phyloP scores from a whole-genome alignment of 2,113 vertebrate species.

The Chaetops frenatus region DNA sequence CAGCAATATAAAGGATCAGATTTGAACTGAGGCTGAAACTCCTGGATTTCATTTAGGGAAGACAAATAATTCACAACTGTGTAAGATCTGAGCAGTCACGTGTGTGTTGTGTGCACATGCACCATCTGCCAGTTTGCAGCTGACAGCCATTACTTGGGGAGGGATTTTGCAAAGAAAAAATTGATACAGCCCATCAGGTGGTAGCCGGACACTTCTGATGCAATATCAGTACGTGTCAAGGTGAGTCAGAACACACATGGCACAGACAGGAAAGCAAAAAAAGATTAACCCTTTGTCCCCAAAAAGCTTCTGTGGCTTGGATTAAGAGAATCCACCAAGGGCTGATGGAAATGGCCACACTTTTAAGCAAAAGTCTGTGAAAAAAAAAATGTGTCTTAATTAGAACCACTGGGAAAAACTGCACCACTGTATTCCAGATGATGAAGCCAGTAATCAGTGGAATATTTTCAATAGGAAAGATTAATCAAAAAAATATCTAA shows the following conservation, averaged over 20 bases:
- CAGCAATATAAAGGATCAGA: neutral
- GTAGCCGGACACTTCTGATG: neutral
- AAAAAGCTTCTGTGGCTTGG: neutral
- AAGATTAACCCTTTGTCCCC: neutral
- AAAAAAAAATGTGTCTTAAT: neutral
- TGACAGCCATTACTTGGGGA: neutral
- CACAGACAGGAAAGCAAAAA: neutral
- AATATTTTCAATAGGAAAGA: neutral
- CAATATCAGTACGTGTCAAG: neutral
- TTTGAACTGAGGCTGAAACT: neutral
- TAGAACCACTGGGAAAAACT: neutral
- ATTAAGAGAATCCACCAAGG: neutral
- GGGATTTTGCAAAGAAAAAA: neutral
- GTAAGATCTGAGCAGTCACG: neutral
- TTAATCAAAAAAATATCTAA: neutral
- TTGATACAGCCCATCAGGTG: neutral
- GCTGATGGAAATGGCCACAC: neutral
- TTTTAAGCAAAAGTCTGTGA: neutral
- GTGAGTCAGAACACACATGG: neutral
- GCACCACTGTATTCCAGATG: neutral
- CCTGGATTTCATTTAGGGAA: constrained; percentile 15
- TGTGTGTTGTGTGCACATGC: fast-evolving
- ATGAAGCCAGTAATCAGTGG: neutral
- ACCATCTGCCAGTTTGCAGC: neutral
- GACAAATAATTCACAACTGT: constrained; percentile 19